phyloP scores from a whole-genome alignment of 2,888 invertebrate genomes.

The Pyrrhia umbra region DNA sequence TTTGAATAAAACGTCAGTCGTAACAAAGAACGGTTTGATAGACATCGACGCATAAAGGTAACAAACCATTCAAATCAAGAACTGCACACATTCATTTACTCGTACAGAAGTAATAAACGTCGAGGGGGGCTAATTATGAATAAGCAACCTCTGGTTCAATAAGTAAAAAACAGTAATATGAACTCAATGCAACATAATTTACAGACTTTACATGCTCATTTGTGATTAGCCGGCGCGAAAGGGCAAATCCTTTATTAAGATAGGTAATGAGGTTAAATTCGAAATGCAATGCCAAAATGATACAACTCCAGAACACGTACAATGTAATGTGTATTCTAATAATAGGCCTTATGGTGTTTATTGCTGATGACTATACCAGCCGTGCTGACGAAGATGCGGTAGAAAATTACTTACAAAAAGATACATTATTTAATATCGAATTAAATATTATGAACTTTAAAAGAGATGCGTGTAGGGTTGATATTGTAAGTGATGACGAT shows the following conservation, averaged over 20 bases:
- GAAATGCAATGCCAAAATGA: constrained; percentile 71
- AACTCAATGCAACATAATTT: constrained; percentile 89
- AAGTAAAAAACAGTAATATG: constrained; percentile 84
- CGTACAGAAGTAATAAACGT: constrained; percentile 89
- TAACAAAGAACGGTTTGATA: constrained; percentile 68
- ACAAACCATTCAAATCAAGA: constrained; percentile 77
- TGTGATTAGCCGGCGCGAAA: constrained; percentile 90
- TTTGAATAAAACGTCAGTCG: constrained; percentile 66
- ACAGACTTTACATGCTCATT: constrained; percentile 90
- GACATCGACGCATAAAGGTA: constrained; percentile 66
- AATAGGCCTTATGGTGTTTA: constrained; percentile 76
- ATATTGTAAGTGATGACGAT: constrained; percentile 81
- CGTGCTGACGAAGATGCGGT: constrained; percentile 88
- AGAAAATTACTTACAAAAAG: constrained; percentile 88
- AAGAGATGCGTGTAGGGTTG: constrained; percentile 78
- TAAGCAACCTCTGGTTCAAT: constrained; percentile 83
- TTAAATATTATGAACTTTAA: constrained; percentile 82
- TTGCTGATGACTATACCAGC: constrained; percentile 71
- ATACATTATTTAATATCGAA: constrained; percentile 79
- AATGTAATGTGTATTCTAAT: constrained; percentile 78
- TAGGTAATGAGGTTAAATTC: constrained; percentile 90
- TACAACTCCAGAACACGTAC: constrained; percentile 66
- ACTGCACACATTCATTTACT: constrained; percentile 79
- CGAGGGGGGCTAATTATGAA: constrained; percentile 90
- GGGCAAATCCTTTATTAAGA: constrained; percentile 90